A percentile compares a stretch with the other conserved stretches of the same genome.
Conservation (phyloP, 1,140 invertebrate species). For the Pseudomyrmex flavicornis region DNA sequence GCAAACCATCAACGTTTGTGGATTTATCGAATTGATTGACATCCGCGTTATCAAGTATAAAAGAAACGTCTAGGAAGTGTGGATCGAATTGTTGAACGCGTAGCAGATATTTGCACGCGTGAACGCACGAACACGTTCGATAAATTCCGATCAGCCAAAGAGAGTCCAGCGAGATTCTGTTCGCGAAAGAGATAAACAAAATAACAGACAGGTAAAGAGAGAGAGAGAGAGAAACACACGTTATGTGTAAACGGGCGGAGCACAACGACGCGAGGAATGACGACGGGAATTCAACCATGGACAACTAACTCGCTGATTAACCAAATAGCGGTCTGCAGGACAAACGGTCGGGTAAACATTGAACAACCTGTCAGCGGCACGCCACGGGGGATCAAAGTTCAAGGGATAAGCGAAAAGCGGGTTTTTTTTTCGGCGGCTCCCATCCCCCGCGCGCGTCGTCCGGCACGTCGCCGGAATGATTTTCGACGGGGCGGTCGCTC, state of each 20-base stretch:
- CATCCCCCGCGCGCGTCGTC: conserved; percentile 5
- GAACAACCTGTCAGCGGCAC: conserved; percentile 73
- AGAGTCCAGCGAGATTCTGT: conserved; percentile 30
- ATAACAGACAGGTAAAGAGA: conserved; percentile 47
- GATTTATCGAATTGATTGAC: too few species aligned
- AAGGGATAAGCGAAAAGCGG: conserved; percentile 70
- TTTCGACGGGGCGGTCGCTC: conserved; percentile 46
- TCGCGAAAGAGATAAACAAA: conserved; percentile 58
- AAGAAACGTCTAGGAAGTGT: conserved; percentile 35
- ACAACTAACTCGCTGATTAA: conserved; percentile 78
- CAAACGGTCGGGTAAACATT: conserved; percentile 76
- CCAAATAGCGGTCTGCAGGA: conserved; percentile 76
- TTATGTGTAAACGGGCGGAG: conserved; percentile 52
- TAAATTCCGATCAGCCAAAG: conserved; percentile 62
- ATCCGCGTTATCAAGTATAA: neutral
- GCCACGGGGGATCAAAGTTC: conserved; percentile 75
- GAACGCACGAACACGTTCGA: conserved; percentile 66
- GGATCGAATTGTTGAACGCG: conserved; percentile 20
- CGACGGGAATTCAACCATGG: conserved; percentile 73
- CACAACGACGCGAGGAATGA: conserved; percentile 46
- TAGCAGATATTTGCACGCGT: conserved; percentile 45
- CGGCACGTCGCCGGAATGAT: conserved; percentile 57
- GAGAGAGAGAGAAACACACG: conserved; percentile 1
- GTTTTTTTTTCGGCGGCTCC: conserved; percentile 54
- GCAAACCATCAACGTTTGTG: neutral